Evolutionary conservation across 92 coral and sea anemone species (phyloP).

Genomic region (Bergia puertoricense): DNA sequence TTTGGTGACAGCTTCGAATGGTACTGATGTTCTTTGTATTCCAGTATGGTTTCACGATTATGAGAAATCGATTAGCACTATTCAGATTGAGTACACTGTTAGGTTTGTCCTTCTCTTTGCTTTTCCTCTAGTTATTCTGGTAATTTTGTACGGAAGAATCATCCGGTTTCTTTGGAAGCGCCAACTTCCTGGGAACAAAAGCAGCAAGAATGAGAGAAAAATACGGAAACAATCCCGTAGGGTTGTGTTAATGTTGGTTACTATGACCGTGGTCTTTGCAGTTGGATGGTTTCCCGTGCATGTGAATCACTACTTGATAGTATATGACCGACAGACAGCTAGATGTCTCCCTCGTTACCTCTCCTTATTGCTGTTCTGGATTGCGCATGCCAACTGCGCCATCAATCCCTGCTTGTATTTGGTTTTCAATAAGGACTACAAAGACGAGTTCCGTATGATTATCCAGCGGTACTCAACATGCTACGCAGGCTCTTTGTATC

Average conservation of each 20-base stretch:
- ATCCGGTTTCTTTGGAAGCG: constrained; percentile 33
- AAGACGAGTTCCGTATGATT: constrained; percentile 21
- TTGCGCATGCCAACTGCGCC: constrained; percentile 42
- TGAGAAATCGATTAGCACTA: background rate
- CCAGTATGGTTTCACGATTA: constrained; percentile 10
- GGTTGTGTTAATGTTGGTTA: constrained; percentile 32
- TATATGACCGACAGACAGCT: background rate
- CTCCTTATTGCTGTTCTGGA: constrained; percentile 8
- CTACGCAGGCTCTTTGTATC: background rate
- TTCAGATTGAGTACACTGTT: constrained; percentile 18
- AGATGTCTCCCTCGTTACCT: constrained; percentile 6
- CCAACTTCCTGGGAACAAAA: constrained; percentile 26
- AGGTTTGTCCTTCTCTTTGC: constrained; percentile 10
- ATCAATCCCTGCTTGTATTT: constrained; percentile 30
- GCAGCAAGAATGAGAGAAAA: constrained; percentile 18
- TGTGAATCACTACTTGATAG: constrained; percentile 22
- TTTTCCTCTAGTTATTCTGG: background rate
- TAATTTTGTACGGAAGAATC: constrained; percentile 12
- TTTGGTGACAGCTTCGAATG: background rate
- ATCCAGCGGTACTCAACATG: background rate
- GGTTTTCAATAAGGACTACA: constrained; percentile 39
- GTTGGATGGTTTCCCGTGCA: constrained; percentile 44
- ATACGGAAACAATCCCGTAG: constrained; percentile 30
- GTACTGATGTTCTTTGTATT: background rate
- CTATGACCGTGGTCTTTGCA: constrained; percentile 42